Evolutionary conservation across 2,113 vertebrate genomes (phyloP).

Genomic region (Oenanthe oenanthe): DNA sequence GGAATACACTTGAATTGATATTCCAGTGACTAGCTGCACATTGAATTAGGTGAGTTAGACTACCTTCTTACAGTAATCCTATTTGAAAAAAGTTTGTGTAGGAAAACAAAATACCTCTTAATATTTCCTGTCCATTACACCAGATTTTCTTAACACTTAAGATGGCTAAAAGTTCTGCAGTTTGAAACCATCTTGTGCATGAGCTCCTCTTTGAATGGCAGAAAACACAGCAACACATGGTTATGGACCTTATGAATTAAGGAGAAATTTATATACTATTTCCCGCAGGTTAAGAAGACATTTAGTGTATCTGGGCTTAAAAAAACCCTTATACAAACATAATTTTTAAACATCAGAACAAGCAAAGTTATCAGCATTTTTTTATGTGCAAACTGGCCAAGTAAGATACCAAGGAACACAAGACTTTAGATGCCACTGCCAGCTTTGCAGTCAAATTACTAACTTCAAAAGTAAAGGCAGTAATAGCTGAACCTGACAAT

Average conservation of each 20-base stretch:
- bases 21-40: background rate
- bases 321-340: background rate
- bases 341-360: background rate
- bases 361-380: background rate
- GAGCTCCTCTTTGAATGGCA: background rate
- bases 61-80: background rate
- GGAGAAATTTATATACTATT: background rate
- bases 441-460: background rate
- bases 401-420: background rate
- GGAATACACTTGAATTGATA: background rate
- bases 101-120: background rate
- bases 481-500: background rate
- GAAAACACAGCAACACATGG: background rate
- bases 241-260: background rate
- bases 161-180: background rate
- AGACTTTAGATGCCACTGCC: background rate
- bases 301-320: background rate
- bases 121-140: background rate
- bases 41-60: background rate
- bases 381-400: background rate
- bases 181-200: background rate
- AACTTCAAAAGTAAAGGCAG: background rate
- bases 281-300: background rate
- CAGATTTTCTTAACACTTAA: background rate
- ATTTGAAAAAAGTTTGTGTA: background rate